Base-by-base conservation (phyloP, 2,888 invertebrate genomes). In the Leptothorax acervorum region DNA sequence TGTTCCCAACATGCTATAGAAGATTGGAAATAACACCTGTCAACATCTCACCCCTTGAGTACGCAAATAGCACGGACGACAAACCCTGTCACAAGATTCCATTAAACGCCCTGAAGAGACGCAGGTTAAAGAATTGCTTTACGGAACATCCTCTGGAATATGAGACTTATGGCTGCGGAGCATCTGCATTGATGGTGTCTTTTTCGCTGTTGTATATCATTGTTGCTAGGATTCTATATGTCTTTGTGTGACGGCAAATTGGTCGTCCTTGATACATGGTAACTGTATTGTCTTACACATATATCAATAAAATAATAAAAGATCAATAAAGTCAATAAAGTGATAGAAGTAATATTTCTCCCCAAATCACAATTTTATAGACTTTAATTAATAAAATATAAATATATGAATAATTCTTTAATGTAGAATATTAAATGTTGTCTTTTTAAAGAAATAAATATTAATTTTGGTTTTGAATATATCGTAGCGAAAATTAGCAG, bases 1-100 rank as follows among this genome's bases (percentile, higher is more conserved):
- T 95, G 90, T 95, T 95, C 78, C 93, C 95, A 71, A 95, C 95
- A 28, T 95, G 95, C 85, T 95, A 95, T 86, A 94, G 95, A 66
- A 94, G 94, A 74, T 94, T 96, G 73, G 95, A 95, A 55, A 96
- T 96, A 42, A 94, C 94, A 35, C 96, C 96, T 0, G 94, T 95
- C 85, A 95, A 94, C 83, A 95, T 96, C 70, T 88, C 88, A 70
- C 95, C 94, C 5, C 92, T 93, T 92, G 92, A 96, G 94, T 89
- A 93, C 89, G 88, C 94, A 93, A 87, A 96, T 95, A 23, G 90
- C 28, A 86, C 51, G 84, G 94, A 95, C 0, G 96, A 95, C 48
- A 95, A 95, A 45, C 97, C 97, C 0, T 98, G 98, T 92, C 97
- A 98, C 91, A 98, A 98, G 94, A 95, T 97, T 78, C 96, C 96